These are phyloP conservation scores for Piprites chloris DNA, from an alignment of 2,113 vertebrate genomes.

Conservation along the genomic window DNA sequence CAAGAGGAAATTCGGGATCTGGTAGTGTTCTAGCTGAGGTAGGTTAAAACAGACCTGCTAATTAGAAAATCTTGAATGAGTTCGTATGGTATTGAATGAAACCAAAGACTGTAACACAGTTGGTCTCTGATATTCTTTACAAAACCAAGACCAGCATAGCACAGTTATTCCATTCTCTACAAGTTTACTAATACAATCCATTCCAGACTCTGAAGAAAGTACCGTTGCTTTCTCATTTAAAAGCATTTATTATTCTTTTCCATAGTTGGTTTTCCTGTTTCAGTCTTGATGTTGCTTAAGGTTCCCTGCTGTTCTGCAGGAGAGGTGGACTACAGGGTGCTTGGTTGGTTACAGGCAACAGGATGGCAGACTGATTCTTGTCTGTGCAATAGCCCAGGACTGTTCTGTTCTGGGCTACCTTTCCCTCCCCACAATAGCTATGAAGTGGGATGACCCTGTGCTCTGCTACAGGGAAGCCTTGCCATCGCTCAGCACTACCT, in stretches of 20 bases:
- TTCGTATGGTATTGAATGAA: background rate
- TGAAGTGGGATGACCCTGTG: background rate
- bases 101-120: background rate
- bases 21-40: constrained; percentile 67
- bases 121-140: background rate
- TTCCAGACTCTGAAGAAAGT: constrained; percentile 14
- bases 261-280: background rate
- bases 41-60: constrained; percentile 67
- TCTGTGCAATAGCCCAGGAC: background rate
- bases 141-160: background rate
- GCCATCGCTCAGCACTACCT: background rate
- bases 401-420: background rate
- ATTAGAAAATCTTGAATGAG: constrained; percentile 15
- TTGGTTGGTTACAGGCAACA: background rate
- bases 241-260: background rate
- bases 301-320: background rate
- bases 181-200: background rate
- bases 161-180: background rate
- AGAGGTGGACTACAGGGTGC: background rate
- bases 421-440: background rate
- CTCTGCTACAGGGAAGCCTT: background rate
- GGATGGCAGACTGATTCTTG: background rate
- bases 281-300: background rate
- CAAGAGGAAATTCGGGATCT: background rate
- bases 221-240: background rate